phyloP scores from a whole-genome alignment of 1,140 invertebrate species.

The Drosophila virilis region DNA sequence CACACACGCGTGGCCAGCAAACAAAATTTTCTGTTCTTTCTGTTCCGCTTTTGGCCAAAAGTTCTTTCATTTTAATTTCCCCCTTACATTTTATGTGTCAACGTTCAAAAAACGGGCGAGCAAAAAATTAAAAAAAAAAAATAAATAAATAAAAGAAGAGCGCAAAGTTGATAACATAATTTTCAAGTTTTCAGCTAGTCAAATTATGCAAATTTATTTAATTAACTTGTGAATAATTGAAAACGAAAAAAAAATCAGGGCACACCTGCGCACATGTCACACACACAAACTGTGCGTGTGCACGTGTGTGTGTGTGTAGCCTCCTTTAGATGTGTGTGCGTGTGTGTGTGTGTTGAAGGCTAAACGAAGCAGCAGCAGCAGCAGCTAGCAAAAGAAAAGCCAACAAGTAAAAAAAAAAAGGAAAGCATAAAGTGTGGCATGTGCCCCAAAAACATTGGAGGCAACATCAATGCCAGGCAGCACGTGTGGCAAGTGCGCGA shows the following conservation, averaged over 20 bases:
- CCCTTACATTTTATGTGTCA: slow-evolving; percentile 20
- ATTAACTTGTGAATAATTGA: slow-evolving; percentile 55
- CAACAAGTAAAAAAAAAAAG: slow-evolving; percentile 69
- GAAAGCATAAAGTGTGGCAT: slow-evolving; percentile 22
- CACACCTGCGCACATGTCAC: slow-evolving; percentile 77
- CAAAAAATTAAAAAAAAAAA: neutral
- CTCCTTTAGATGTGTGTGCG: slow-evolving; percentile 16
- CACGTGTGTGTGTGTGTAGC: slow-evolving; percentile 30
- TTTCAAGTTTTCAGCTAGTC: slow-evolving; percentile 6
- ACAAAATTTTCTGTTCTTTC: slow-evolving; percentile 69
- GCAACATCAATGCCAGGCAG: slow-evolving; percentile 27
- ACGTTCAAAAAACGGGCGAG: no score
- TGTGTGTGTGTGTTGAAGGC: slow-evolving; percentile 75
- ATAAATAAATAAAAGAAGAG: slow-evolving; percentile 2
- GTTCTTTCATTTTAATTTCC: slow-evolving; percentile 35
- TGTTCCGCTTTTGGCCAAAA: slow-evolving; percentile 47
- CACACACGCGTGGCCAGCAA: slow-evolving; percentile 55
- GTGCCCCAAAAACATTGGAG: slow-evolving; percentile 21
- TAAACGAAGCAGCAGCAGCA: slow-evolving; percentile 41
- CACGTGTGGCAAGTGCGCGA: slow-evolving; percentile 50
- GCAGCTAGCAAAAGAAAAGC: slow-evolving; percentile 60
- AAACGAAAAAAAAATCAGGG: slow-evolving; percentile 63
- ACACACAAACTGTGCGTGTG: slow-evolving; percentile 13
- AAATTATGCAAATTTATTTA: slow-evolving; percentile 49
- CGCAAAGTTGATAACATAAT: slow-evolving; percentile 11